These are phyloP conservation scores for Mythimna ferrago DNA, from an alignment of 2,888 invertebrate species.

Conservation along the genomic window DNA sequence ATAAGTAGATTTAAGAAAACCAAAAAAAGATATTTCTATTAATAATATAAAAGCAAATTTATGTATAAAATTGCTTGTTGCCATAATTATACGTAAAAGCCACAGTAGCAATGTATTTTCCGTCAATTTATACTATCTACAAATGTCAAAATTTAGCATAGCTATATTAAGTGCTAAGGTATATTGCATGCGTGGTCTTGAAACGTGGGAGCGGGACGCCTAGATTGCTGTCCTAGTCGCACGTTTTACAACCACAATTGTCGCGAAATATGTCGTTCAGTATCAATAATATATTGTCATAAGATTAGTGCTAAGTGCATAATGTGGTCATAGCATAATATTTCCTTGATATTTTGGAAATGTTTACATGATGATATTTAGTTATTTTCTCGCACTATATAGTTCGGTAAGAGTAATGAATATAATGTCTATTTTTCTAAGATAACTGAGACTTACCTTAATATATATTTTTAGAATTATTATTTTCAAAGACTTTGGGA, in stretches of 20 bases:
- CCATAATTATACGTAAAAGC: neutral
- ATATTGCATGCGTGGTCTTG: neutral
- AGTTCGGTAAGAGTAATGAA: conserved; percentile 35
- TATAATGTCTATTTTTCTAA: conserved; percentile 15
- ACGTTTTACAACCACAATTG: neutral
- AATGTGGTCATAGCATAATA: conserved; percentile 45
- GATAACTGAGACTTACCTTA: conserved; percentile 40
- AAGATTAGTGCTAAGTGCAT: conserved; percentile 20
- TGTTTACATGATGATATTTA: conserved; percentile 36
- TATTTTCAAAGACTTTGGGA: conserved; percentile 33
- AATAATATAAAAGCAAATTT: neutral
- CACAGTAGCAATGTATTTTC: conserved; percentile 8
- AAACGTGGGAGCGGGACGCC: neutral
- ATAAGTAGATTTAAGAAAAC: neutral
- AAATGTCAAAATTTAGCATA: neutral
- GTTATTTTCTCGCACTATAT: conserved; percentile 46
- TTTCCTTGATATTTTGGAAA: conserved; percentile 46
- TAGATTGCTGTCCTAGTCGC: neutral
- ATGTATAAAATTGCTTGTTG: conserved; percentile 17
- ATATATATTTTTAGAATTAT: conserved; percentile 41
- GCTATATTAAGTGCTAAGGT: neutral
- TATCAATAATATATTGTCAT: conserved; percentile 3
- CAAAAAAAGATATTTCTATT: neutral
- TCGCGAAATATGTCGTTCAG: neutral
- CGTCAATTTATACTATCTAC: conserved; percentile 15